Conservation (phyloP, 2,888 invertebrate genomes). For the Calameuta pallipes region DNA sequence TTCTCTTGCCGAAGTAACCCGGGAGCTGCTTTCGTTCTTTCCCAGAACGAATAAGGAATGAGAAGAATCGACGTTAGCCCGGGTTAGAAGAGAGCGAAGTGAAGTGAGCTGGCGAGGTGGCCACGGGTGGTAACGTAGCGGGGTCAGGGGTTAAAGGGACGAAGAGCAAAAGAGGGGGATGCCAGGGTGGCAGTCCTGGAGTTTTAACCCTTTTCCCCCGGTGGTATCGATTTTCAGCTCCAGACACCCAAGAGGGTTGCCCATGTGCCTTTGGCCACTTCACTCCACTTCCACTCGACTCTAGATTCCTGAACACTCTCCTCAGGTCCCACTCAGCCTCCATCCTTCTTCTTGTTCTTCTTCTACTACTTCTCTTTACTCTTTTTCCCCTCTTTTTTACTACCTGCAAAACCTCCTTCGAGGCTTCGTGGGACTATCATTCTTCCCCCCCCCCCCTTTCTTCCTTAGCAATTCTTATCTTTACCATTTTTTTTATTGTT, state of each 20-base stretch:
- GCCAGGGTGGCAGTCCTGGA: slow-evolving; percentile 21
- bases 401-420: slow-evolving; percentile 23
- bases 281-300: slow-evolving; percentile 56
- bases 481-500: slow-evolving; percentile 10
- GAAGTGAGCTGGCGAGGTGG: slow-evolving; percentile 19
- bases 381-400: slow-evolving; percentile 11
- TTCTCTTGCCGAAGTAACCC: slow-evolving; percentile 20
- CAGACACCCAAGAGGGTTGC: slow-evolving; percentile 46
- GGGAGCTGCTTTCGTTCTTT: too few species aligned
- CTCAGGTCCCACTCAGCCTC: slow-evolving; percentile 35
- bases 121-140: neutral
- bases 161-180: too few species aligned
- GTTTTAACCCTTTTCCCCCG: slow-evolving; percentile 63
- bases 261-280: slow-evolving; percentile 59
- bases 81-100: slow-evolving; percentile 18
- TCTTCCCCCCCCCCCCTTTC: slow-evolving; percentile 19
- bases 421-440: slow-evolving; percentile 1
- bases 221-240: slow-evolving; percentile 62
- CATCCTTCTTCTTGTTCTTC: slow-evolving; percentile 15
- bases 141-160: too few species aligned
- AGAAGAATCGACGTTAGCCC: slow-evolving; percentile 11
- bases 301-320: slow-evolving; percentile 35
- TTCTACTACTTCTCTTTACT: slow-evolving; percentile 17
- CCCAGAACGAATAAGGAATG: too few species aligned
- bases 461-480: slow-evolving; percentile 26